Conservation (phyloP, 2,888 invertebrate species). For the Sympetrum striolatum region DNA sequence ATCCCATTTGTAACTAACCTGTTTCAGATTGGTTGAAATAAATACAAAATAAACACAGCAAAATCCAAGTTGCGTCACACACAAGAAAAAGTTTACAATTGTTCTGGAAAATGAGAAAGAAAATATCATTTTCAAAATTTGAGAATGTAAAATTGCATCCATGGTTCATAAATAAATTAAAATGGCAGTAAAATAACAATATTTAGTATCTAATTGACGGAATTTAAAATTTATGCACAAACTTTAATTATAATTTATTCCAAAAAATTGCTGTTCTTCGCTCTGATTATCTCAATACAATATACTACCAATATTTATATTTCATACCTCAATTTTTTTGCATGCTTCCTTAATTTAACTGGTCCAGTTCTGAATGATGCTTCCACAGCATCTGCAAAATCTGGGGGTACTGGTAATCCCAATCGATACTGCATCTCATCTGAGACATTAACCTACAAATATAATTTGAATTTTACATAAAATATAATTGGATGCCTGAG, state of each 20-base stretch:
- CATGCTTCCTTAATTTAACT: conserved; percentile 65
- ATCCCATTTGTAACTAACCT: conserved; percentile 62
- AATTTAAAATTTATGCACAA: too few relatives aligned
- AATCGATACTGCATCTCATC: conserved; percentile 69
- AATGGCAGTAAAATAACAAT: too few relatives aligned
- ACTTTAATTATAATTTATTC: too few relatives aligned
- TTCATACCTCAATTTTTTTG: conserved; percentile 67
- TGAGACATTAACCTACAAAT: conserved; percentile 70
- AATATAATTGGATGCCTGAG: too few relatives aligned
- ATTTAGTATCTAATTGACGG: too few relatives aligned
- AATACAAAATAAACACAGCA: conserved; percentile 98
- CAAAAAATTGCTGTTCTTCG: too few relatives aligned
- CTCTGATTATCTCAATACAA: too few relatives aligned
- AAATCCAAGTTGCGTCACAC: conserved; percentile 96
- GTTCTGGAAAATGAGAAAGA: conserved; percentile 49
- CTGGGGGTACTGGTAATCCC: conserved; percentile 66
- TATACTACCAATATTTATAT: not conserved
- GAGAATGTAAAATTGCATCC: too few relatives aligned
- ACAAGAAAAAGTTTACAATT: conserved; percentile 82
- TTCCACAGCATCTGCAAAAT: conserved; percentile 85
- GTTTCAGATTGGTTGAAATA: conserved; percentile 83
- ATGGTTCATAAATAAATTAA: too few relatives aligned
- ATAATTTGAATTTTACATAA: too few relatives aligned
- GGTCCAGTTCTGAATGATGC: conserved; percentile 82
- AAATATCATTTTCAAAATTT: not conserved